A percentile compares a stretch with the other conserved stretches of the same genome.
Conservation (phyloP, 1,140 invertebrate species). For the Drosophila sp. region DNA sequence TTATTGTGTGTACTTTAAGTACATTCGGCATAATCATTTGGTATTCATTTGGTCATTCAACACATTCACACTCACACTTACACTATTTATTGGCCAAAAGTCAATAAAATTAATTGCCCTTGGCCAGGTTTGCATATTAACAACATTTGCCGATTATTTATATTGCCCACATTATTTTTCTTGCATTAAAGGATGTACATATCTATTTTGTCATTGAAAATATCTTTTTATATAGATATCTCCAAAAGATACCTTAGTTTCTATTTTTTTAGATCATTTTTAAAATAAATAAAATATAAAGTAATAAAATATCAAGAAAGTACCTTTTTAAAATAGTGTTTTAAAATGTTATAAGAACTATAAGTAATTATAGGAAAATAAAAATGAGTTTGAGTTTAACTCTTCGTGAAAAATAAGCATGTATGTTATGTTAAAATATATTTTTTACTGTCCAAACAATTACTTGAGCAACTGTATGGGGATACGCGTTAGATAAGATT, state of each 20-base stretch:
- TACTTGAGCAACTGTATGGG: neutral
- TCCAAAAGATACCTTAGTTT: no score
- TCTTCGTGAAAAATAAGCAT: no score
- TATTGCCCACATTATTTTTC: neutral
- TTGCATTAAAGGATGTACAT: neutral
- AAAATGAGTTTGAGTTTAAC: no score
- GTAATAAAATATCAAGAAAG: no score
- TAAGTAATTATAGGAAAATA: no score
- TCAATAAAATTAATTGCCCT: conserved; percentile 37
- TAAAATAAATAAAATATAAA: no score
- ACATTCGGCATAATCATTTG: conserved; percentile 14
- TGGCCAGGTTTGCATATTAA: conserved; percentile 20
- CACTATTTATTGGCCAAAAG: conserved; percentile 25
- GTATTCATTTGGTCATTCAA: conserved; percentile 7
- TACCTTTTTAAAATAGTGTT: no score
- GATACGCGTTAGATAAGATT: conserved; percentile 26
- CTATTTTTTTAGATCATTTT: no score
- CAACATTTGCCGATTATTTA: conserved; percentile 3
- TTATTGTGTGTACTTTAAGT: conserved; percentile 18
- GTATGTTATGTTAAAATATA: no score
- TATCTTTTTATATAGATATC: neutral
- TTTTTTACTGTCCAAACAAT: no score
- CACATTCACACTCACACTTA: neutral
- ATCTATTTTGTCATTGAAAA: no score
- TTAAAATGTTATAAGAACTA: no score